Evolutionary conservation across 2,888 invertebrate species (phyloP).

Genomic region (Caenorhabditis sp.): DNA sequence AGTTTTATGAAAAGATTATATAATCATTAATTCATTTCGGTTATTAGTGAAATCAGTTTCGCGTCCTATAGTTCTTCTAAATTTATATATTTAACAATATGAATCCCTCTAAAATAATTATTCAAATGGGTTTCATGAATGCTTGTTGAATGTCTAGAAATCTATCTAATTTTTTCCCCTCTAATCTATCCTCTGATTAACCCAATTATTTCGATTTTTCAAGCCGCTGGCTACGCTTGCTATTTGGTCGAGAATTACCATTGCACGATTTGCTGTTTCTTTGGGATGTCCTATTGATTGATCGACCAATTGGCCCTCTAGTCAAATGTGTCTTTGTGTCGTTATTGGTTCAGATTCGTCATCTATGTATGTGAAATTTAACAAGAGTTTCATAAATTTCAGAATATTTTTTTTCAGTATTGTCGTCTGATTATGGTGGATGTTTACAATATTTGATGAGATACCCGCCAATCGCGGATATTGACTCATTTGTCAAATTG

Average conservation of each 20-base stretch:
- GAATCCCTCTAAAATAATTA: too few relatives aligned
- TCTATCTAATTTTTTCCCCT: too few relatives aligned
- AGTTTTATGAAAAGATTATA: too few relatives aligned
- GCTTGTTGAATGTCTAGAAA: slow-evolving; percentile 3
- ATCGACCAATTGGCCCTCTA: slow-evolving; percentile 75
- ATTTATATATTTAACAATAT: too few relatives aligned
- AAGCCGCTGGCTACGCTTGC: slow-evolving; percentile 84
- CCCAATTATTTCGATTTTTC: slow-evolving; percentile 37
- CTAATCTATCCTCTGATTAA: slow-evolving; percentile 8
- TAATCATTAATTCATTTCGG: too few relatives aligned
- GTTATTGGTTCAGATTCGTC: slow-evolving; percentile 80
- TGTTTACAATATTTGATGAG: slow-evolving; percentile 79
- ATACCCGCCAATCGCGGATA: slow-evolving; percentile 78
- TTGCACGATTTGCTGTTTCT: slow-evolving; percentile 81
- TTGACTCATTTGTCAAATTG: slow-evolving; percentile 77
- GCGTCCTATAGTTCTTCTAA: too few relatives aligned
- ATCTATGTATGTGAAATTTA: slow-evolving; percentile 76
- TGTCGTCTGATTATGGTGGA: slow-evolving; percentile 75
- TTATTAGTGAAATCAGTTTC: too few relatives aligned
- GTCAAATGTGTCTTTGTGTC: slow-evolving; percentile 81
- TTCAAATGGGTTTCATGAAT: too few relatives aligned
- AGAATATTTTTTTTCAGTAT: slow-evolving; percentile 37
- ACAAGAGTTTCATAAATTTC: neutral
- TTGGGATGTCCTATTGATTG: slow-evolving; percentile 86
- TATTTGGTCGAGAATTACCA: slow-evolving; percentile 86